A percentile compares a stretch with the other conserved stretches of the same genome.
phyloP scores from a whole-genome alignment of 1,140 invertebrate species.

The Drosophila kurseongensis region DNA sequence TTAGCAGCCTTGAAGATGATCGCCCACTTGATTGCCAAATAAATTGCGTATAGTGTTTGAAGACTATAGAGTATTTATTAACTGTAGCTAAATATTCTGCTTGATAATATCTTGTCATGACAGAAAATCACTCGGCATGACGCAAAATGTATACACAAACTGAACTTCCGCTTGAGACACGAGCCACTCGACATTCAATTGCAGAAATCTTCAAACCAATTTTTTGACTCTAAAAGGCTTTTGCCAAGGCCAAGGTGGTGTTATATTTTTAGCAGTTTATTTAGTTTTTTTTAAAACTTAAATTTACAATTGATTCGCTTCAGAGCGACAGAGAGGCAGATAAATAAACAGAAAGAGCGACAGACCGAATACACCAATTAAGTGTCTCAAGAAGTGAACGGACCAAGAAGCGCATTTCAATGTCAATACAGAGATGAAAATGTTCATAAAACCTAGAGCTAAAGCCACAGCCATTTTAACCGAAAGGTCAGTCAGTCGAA shows the following conservation, averaged over 20 bases:
- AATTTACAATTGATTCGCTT: constrained; percentile 60
- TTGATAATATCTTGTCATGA: constrained; percentile 25
- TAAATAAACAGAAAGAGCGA: constrained; percentile 7
- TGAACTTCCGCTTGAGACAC: constrained; percentile 62
- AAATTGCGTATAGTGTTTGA: constrained; percentile 14
- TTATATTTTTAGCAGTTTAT: constrained; percentile 38
- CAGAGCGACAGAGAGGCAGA: constrained; percentile 20
- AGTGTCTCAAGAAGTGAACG: constrained; percentile 69
- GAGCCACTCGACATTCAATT: constrained; percentile 66
- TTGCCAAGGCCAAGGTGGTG: constrained; percentile 32
- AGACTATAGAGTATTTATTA: constrained; percentile 26
- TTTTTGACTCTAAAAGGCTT: constrained; percentile 39
- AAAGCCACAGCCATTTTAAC: constrained; percentile 22
- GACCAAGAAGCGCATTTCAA: constrained; percentile 80
- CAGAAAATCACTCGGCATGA: constrained; percentile 27
- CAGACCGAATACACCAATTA: constrained; percentile 57
- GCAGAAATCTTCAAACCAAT: constrained; percentile 49
- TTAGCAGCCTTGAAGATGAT: constrained; percentile 32
- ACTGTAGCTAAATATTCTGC: constrained; percentile 13
- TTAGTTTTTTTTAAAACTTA: constrained; percentile 30
- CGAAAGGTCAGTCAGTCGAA: constrained; percentile 64
- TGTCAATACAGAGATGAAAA: constrained; percentile 67
- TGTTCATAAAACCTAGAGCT: constrained; percentile 35
- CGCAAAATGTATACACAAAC: constrained; percentile 9
- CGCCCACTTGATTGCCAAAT: constrained; percentile 33